Base-by-base conservation (phyloP, 1,140 invertebrate species). In the Megalopta genalis region DNA sequence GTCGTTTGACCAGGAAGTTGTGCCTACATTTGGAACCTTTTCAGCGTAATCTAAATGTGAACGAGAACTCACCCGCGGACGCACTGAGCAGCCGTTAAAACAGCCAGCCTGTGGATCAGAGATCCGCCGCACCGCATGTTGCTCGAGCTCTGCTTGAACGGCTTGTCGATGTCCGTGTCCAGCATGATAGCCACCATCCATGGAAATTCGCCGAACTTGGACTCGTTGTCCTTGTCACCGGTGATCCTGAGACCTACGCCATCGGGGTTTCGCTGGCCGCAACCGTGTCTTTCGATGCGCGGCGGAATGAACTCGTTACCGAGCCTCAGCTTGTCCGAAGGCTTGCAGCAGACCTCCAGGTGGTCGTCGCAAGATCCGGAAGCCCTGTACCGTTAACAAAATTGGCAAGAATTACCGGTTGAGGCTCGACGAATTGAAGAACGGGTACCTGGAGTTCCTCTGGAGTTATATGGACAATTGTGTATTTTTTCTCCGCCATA, bases 111-210 rank as follows among this genome's bases (percentile, higher is more conserved):
- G 83, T 96, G 95, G 79, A 97, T 96, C 6, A 97, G 91, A 9
- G 96, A 94, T 1, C 95, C 97, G 0, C 96, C 97, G 71, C 96
- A 97, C 70, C 96, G 94, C n/a, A 88, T 97, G 12, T 95, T 93
- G 81, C 95, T 95, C 16, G 95, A 88, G 74, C 93, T 94, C 21
- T 94, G 90, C 0, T 92, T 86, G 3, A n/a, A n/a, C n/a, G 92
- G 89, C 1, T 93, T 89, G 12, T 94, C 93, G 2, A 95, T 91
- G 3, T 88, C 85, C 75, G 96, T 94, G 88, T 94, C 94, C 87
- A 92, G 94, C 6, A 97, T 91, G 66, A 98, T 93, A 0, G 96
- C 96, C 0, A 96, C 95, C 96, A 97, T 97, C 96, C 96, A 97
- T 0, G 96, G 96, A 90, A 97, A 97, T 89, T 97, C 96, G 3